Evolutionary conservation across 2,888 invertebrate genomes (phyloP), one percentile per base, ranked within the genome.

Genomic region (Pseudococcus longispinus): DNA sequence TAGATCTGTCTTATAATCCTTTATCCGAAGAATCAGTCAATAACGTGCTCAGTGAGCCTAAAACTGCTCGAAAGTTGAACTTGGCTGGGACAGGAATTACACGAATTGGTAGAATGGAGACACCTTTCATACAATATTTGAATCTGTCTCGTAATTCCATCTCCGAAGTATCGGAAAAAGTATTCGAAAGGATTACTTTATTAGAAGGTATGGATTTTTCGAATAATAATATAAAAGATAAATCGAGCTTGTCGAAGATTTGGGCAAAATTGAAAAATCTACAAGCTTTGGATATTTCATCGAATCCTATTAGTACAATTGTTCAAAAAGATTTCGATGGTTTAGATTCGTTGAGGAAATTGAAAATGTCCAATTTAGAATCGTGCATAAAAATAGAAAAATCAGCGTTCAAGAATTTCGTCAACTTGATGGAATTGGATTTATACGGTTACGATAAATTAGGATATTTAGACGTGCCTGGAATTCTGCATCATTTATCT

Each of bases 1-100:
- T 97, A 11, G 97, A 97, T 91, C 91, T 97, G 13, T 96, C 96
- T 2, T 95, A 94, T 89, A 97, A 97, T 92, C 96, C 96, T 0
- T 90, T 97, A 0, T 94, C 94, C 1, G 92, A 93, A 86, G 94
- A 94, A 89, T 94, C 96, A 0, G 92, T 97, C 0, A 92, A 91
- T 80, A 95, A 95, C 90, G 93, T 97, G 87, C 91, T 97, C 1
- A 95, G 95, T 42, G 97, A 97, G 90, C 97, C 97, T 0, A 97
- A 97, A 91, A 96, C 97, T 0, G 94, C 96, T 0, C 91, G 96
- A 70, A 94, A 94, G 87, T 91, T 97, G 18, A 96, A 96, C 90
- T 91, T 97, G 85, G 96, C 96, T 0, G 94, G 94, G 13, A 96
- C 96, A 4, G 95, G 95, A 15, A 94, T 97, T 46, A 92, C 91